Percentiles rank a stretch among this genome's conserved stretches.
These are phyloP conservation scores for Drosophila falleni DNA, from an alignment of 2,888 invertebrate genomes.

Conservation along the genomic window DNA sequence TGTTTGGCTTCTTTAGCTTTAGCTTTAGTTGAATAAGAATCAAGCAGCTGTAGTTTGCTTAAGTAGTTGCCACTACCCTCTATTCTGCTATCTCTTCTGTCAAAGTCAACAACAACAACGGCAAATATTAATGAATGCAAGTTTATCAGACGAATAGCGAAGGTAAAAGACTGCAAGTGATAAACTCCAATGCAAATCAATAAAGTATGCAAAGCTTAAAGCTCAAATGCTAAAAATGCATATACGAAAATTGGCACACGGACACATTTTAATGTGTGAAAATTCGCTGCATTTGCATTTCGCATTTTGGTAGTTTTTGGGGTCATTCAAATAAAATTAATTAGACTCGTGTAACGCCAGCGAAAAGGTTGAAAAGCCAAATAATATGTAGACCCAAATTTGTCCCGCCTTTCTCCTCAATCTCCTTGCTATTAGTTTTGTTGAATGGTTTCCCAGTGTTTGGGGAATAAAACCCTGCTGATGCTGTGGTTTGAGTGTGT, in stretches of 20 bases:
- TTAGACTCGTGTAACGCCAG: conserved; percentile 79
- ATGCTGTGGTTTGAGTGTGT: conserved; percentile 43
- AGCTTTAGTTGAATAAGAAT: conserved; percentile 53
- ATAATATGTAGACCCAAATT: conserved; percentile 27
- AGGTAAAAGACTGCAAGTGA: conserved; percentile 16
- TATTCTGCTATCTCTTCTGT: not conserved
- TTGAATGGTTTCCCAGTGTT: conserved; percentile 11
- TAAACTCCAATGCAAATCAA: conserved; percentile 51
- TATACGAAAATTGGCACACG: not conserved
- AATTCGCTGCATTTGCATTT: conserved; percentile 63
- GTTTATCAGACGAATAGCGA: conserved; percentile 53
- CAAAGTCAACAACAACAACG: conserved; percentile 2
- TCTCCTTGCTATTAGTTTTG: not conserved
- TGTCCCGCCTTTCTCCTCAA: not conserved
- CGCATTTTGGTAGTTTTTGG: conserved; percentile 56
- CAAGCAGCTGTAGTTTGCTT: conserved; percentile 63
- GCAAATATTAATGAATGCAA: conserved; percentile 68
- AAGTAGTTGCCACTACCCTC: conserved; percentile 50
- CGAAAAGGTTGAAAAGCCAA: conserved; percentile 58
- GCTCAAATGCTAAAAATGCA: conserved; percentile 25
- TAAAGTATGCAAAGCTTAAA: conserved; percentile 50
- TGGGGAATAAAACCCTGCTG: conserved; percentile 7
- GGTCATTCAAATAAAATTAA: conserved; percentile 82
- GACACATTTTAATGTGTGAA: conserved; percentile 42
- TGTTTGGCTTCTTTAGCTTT: conserved; percentile 44